Base-by-base conservation (phyloP, 2,113 vertebrate genomes). In the Daphoenositta chrysoptera region DNA sequence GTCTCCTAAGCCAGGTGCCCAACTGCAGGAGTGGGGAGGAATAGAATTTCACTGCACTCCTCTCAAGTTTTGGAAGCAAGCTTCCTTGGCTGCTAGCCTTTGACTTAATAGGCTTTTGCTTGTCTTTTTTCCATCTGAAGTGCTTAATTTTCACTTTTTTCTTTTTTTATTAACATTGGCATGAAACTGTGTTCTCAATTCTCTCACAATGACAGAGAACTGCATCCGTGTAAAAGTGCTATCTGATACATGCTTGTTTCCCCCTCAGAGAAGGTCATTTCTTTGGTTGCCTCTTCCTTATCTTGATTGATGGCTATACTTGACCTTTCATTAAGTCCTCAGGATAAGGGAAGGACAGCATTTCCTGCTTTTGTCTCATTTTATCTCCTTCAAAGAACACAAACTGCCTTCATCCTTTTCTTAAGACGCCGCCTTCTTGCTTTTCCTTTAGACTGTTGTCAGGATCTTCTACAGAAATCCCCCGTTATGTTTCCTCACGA, bases 341-440 rank as follows among this genome's bases (percentile, higher is more conserved):
- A 93, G 96, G 96, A 97, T 94, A 87, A 98, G 96, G 97, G 88
- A 98, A 98, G 96, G 90, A 97, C 97, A 97, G 69, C 56, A 87
- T 95, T 98, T 98, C 97, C 98, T 97, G 84, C 96, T 92, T 98
- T 98, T 98, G 97, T 98, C 95, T 96, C 72, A 20, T 88, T 96
- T 96, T 96, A 85, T 97, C 96, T 97, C 81, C 83, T 96, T 95
- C 90, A 72, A 92, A 93, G 95, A 87, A 88, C 96, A 79, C 63
- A 92, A 93, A 93, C 69, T 1, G 0, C 61, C 80, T 96, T 97
- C 76, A 66, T 95, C 95, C 86, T 97, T 96, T 70, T 31, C 86
- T 73, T 76, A 57, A 89, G 93, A 70, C 90, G 56, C 83, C 1
- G 7, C 54, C 68, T 90, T 90, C 90, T 96, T 82, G 56, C 53